These are phyloP conservation scores for Diadophis punctatus DNA, from an alignment of 2,113 vertebrate genomes.

Conservation along the genomic window DNA sequence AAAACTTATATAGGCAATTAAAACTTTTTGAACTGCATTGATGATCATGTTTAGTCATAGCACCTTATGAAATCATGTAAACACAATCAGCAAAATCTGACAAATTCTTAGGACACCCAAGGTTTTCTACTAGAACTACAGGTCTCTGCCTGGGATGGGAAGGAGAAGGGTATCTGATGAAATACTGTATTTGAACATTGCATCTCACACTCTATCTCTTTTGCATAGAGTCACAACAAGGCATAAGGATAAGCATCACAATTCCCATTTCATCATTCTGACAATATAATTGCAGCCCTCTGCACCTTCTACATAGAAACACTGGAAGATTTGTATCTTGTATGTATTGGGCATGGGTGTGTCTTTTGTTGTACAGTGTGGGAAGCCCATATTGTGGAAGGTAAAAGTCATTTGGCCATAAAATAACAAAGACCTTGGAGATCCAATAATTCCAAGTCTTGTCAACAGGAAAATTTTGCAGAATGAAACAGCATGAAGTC, in stretches of 20 bases:
- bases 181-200: background rate
- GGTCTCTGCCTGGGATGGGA: background rate
- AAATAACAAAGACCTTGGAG: background rate
- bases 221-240: background rate
- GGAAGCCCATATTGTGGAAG: background rate
- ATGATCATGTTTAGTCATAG: background rate
- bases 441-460: background rate
- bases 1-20: background rate
- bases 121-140: background rate
- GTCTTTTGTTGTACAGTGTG: background rate
- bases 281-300: background rate
- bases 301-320: background rate
- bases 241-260: background rate
- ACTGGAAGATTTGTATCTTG: background rate
- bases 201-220: background rate
- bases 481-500: background rate
- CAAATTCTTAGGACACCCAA: background rate
- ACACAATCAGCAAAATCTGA: background rate
- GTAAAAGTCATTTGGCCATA: background rate
- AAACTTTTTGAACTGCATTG: background rate
- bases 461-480: background rate
- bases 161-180: background rate
- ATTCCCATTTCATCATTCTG: background rate
- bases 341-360: background rate
- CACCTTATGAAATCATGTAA: background rate